Base-by-base conservation (phyloP, 2,113 vertebrate genomes). In the Anarhynchus alexandrinus region DNA sequence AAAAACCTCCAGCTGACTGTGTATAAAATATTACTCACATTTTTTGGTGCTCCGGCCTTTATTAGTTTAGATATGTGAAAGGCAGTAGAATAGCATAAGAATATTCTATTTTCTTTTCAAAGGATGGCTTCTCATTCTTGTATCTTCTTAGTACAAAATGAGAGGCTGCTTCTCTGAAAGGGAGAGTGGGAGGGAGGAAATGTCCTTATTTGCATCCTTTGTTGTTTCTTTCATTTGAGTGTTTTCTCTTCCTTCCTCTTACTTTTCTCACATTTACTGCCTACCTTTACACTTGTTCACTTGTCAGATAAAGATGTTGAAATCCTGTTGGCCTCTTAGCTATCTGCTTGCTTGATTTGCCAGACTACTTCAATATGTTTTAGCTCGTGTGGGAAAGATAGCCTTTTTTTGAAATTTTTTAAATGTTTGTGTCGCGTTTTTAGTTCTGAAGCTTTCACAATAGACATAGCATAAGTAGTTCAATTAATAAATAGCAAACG, bases 281-380 rank as follows among this genome's bases (percentile, higher is more conserved):
- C 92, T 91, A 89, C 92, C 83, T 93, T 94, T 94, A 94, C 40
- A 62, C 78, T 92, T 70, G 74, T 70, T 97, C 78, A 72, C 45
- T 92, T 83, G 77, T 90, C 83, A 93, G 82, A 82, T 71, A 80
- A 96, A 96, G 86, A 91, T 84, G 65, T n/a, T 93, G 81, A 61
- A 93, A 89, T 82, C 49, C 69, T 87, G 34, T 49, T 95, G 79
- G 52, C 77, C 82, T 80, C 19, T 86, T 92, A 86, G 80, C 34
- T 95, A 14, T 90, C 36, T 72, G 22, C 66, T 85, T 83, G 82
- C 67, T 90, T 96, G 86, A 72, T 92, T 93, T 96, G 79, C 49
- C 90, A 94, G 87, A 90, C 73, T 82, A 29, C 79, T 96, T 94
- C 94, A 94, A 95, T 94, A 95, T 94, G 86, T 36, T 96, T 82